Evolutionary conservation across 64 coral and sea anemone species (phyloP).

Genomic region (Montipora cactus): DNA sequence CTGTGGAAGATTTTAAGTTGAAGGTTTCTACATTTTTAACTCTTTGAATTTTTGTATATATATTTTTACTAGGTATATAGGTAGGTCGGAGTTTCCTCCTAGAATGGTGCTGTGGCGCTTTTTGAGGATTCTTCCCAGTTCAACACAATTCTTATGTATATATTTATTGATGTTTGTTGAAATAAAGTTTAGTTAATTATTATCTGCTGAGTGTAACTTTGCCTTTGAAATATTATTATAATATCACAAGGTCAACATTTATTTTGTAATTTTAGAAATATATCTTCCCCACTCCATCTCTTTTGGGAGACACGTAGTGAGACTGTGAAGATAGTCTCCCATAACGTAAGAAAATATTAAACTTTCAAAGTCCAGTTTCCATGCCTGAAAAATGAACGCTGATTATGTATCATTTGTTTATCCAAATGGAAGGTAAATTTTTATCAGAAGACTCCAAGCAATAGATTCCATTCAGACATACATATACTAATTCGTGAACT

Average conservation of each 20-base stretch:
- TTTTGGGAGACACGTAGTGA: background rate
- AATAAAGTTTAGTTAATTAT: no score
- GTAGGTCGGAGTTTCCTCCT: no score
- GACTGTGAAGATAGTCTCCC: background rate
- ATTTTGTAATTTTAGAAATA: background rate
- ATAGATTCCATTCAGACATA: background rate
- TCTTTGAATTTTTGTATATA: no score
- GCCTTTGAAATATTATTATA: background rate
- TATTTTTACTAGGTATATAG: no score
- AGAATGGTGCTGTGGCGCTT: no score
- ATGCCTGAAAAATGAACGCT: background rate
- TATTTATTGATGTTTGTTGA: no score
- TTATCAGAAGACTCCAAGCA: background rate
- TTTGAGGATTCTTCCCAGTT: no score
- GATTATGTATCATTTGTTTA: background rate
- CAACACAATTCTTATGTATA: no score
- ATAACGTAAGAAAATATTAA: background rate
- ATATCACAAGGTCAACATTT: background rate
- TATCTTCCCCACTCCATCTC: background rate
- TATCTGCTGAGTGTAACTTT: background rate
- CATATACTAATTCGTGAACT: background rate
- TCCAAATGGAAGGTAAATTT: conserved; percentile 14
- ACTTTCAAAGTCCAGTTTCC: background rate
- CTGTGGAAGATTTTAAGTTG: no score
- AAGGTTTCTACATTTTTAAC: no score